Base-by-base conservation (phyloP, 2,797 vertebrate genomes). In the Acrossocheilus fasciatus region DNA sequence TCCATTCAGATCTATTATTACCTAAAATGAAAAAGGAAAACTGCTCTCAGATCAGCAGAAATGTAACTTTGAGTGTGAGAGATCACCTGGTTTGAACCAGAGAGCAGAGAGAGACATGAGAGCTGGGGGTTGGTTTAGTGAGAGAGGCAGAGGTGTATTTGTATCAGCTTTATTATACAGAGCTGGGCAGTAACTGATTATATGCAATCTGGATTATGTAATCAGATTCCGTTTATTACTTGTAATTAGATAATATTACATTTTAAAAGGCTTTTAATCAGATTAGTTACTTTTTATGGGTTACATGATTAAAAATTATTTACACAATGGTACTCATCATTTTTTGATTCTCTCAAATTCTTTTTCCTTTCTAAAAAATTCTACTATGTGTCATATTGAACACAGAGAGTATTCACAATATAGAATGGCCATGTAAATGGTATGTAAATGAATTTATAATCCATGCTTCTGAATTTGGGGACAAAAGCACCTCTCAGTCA, bases 21-120 rank as follows among this genome's bases (percentile, higher is more conserved):
- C 6, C 47, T 18, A 3, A 54, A 69, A 74, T 23, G 23, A n/a
- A 54, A 69, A 50, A 20, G n/a, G 17, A 41, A 6, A 68, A 69
- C 64, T n/a, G 30, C 30, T 52, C 30, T 66, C 41, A 66, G 68
- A 72, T 73, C 14, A 57, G 81, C 34, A 57, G 47, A 72, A 82
- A 70, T 82, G 15, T 5, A 18, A 76, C 47, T 52, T 6, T 76
- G 43, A 43, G 69, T 30, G 43, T 41, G 4, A 57, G 20, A 43
- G 34, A 76, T 54, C 50, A 76, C 47, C 73, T 52, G 73, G 47
- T 36, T 1, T 75, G 47, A 76, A 76, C 26, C 47, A 52, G 47
- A 76, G 30, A 11, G 75, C 18, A 20, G 8, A 41, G 39, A 66
- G n/a, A 66, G 23, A 43, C 43, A n/a, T n/a, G 14, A 66, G 8